Conservation (phyloP, 2,113 vertebrate genomes). For the Platichthys flesus region DNA sequence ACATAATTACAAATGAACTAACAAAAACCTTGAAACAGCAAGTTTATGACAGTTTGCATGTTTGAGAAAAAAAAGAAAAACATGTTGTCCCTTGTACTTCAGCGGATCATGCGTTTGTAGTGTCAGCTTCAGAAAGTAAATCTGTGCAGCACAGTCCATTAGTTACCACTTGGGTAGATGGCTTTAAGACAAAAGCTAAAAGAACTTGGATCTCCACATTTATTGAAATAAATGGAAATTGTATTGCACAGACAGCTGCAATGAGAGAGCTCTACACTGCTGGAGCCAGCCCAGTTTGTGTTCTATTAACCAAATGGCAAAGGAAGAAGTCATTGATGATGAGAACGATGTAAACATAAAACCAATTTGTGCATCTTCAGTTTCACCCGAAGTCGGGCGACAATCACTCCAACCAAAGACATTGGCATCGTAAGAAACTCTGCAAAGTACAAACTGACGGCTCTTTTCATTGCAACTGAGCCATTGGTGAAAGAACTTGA, state of each 20-base stretch:
- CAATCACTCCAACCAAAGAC: conserved; percentile 39
- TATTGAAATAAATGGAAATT: conserved; percentile 54
- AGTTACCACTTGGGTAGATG: conserved; percentile 48
- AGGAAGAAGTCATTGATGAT: conserved; percentile 11
- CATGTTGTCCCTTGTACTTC: conserved; percentile 65
- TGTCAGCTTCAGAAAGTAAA: conserved; percentile 54
- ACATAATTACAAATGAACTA: conserved; percentile 64
- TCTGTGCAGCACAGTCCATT: conserved; percentile 57
- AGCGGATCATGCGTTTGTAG: conserved; percentile 47
- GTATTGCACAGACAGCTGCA: conserved; percentile 67
- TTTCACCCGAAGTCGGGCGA: conserved; percentile 43
- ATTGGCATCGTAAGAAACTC: conserved; percentile 34
- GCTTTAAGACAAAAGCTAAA: conserved; percentile 64
- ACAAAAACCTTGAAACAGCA: conserved; percentile 46
- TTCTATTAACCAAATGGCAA: conserved; percentile 61
- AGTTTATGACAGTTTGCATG: conserved; percentile 45
- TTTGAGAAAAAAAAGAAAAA: conserved; percentile 27
- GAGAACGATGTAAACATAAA: conserved; percentile 63
- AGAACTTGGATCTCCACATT: conserved; percentile 54
- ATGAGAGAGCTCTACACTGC: conserved; percentile 55
- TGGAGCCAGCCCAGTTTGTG: conserved; percentile 77
- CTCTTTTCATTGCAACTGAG: conserved; percentile 36
- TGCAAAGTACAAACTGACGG: conserved; percentile 23
- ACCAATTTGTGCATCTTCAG: conserved; percentile 44
- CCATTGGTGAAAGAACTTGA: conserved; percentile 48